Base-by-base conservation (phyloP, 2,888 invertebrate genomes). In the Drosophila histrio region DNA sequence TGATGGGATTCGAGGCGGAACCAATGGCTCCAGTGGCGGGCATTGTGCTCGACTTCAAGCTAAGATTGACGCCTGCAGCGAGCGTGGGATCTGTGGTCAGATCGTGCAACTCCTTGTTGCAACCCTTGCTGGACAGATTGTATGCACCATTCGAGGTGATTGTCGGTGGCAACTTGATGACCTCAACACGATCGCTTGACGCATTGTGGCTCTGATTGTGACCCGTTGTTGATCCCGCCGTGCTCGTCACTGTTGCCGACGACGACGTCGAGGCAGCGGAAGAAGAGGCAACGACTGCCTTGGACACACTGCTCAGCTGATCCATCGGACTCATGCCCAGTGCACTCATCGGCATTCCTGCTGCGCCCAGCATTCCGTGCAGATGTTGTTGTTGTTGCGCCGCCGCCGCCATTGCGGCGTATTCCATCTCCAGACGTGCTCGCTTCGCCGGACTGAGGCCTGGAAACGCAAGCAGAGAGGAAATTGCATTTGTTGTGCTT, bases 111-210 rank as follows among this genome's bases (percentile, higher is more conserved):
- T 91, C 91, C 72, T 91, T 91, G 61, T 85, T 52, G 17, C 73
- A 73, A 15, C 74, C 89, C 74, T 91, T 91, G 71, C 89, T 91
- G 26, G 92, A 91, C 56, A 92, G 77, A 81, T 92, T 92, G 70
- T 91, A 92, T 11, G 91, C 92, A 39, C 94, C 94, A 64, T 94
- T 92, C 53, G 93, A 91, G 19, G 93, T 92, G 87, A 93, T 93
- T 53, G 95, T 94, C 76, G 95, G 94, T 21, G 96, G 96, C 88
- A 96, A 90, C 90, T 96, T 95, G 83, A 96, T 96, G 83, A 96
- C 96, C 90, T 97, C 96, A 56, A 96, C 96, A 8, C 96, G 94
- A 90, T 96, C 96, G 54, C 88, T 82, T 24, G 89, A 89, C 36
- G 65, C 54, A 63, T 58, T 72, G 7, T 72, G 72, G 43, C 43